Conservation (phyloP, 2,113 vertebrate species). For the Sinocyclocheilus maitianheensis region DNA sequence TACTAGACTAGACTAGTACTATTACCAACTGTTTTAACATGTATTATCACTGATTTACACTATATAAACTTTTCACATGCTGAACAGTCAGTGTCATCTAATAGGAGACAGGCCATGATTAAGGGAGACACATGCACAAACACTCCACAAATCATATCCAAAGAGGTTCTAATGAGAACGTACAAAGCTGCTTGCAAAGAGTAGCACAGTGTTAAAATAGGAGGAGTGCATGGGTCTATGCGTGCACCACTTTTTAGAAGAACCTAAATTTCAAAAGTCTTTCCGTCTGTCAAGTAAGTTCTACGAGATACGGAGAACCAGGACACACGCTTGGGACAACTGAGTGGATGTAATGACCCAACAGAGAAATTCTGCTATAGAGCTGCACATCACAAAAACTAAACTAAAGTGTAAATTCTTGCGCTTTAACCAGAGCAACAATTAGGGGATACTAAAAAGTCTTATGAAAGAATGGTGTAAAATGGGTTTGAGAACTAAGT, state of each 20-base stretch:
- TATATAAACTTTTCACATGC: conserved; percentile 41
- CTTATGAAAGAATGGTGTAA: not conserved
- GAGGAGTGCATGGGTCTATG: conserved; percentile 15
- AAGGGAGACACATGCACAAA: conserved; percentile 44
- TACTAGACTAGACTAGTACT: conserved; percentile 40
- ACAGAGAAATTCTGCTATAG: conserved; percentile 33
- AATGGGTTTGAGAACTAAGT: not conserved
- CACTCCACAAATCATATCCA: conserved; percentile 28
- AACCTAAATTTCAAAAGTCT: not conserved
- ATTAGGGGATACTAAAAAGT: conserved; percentile 2
- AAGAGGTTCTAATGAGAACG: not conserved
- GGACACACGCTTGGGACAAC: conserved; percentile 1
- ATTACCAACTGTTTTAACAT: conserved; percentile 37
- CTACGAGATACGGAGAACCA: conserved; percentile 27
- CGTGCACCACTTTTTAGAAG: not conserved
- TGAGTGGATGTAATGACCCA: conserved; percentile 33
- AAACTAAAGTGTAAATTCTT: conserved; percentile 11
- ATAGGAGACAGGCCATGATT: conserved; percentile 28
- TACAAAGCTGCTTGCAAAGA: not conserved
- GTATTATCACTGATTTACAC: conserved; percentile 26
- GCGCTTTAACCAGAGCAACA: not conserved
- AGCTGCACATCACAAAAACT: conserved; percentile 3
- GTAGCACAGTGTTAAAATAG: conserved; percentile 36
- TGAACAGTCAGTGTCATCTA: conserved; percentile 46
- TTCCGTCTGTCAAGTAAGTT: conserved; percentile 26